Evolutionary conservation across 2,888 invertebrate genomes (phyloP), one percentile per base, ranked within the genome.

Genomic region (Dryomyza anilis): DNA sequence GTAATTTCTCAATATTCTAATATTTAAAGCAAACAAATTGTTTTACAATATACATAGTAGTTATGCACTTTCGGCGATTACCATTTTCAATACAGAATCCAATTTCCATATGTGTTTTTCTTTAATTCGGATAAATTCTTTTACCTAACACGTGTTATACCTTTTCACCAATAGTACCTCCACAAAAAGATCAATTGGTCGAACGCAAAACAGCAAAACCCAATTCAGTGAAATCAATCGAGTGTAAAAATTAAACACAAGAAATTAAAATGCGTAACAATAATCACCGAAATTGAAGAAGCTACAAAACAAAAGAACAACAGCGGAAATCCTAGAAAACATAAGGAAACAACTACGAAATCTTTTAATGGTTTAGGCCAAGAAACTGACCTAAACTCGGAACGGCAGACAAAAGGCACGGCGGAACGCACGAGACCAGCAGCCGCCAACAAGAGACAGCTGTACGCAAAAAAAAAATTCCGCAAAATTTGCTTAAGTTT

Each of bases 211-310:
- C 8, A 52, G 12, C 1, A n/a, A 29, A 53, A 16, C 53, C 14
- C n/a, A n/a, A 55, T 55, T 55, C 25, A 33, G 27, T 4, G 27
- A 55, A 33, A 36, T 55, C 55, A 21, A 55, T 55, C 55, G 36
- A 33, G 10, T 55, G 55, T 30, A 33, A 55, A 36, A 55, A 55
- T 19, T 7, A 5, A 36, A 1, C 23, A 10, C 10, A 55, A 55
- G 55, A 55, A 55, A 55, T 36, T 36, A 55, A 55, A 55, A 55
- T 55, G 55, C 55, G 55, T 36, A 55, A 23, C 55, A 33, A 23
- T 55, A 36, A 33, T 36, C 33, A 14, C 55, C 25, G 50, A 50
- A 25, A 50, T n/a, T 25, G 25, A 25, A 55, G 55, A 55, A 8
- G 27, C 33, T 23, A 14, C 23, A 19, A 48, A 19, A 48, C 39